Conservation (phyloP, 2,797 vertebrate species). For the Pangasius macronema region DNA sequence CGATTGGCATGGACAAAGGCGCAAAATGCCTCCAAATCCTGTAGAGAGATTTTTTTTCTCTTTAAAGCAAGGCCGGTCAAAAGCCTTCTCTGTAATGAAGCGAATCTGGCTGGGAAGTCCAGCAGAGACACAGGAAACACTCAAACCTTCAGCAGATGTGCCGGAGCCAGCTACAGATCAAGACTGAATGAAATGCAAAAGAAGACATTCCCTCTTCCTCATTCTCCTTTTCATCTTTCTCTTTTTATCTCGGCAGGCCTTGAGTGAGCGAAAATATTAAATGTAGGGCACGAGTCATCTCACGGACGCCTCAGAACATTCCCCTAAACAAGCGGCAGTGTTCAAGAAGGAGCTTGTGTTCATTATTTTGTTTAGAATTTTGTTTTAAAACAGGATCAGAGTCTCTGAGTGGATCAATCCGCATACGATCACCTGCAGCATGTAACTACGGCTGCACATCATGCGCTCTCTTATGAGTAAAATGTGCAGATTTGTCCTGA, state of each 20-base stretch:
- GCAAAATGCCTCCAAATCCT: conserved; percentile 11
- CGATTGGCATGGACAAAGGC: background rate
- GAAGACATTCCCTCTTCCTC: conserved; percentile 19
- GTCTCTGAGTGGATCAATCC: conserved; percentile 8
- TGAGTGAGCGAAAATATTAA: conserved; percentile 13
- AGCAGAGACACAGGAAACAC: conserved; percentile 29
- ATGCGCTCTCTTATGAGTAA: background rate
- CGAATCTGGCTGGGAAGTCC: conserved; percentile 23
- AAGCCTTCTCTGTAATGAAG: conserved; percentile 36
- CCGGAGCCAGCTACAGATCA: conserved; percentile 25
- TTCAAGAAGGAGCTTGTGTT: conserved; percentile 24
- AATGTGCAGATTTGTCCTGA: background rate
- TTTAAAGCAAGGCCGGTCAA: conserved; percentile 15
- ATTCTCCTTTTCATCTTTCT: background rate
- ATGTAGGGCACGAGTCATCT: background rate
- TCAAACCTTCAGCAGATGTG: conserved; percentile 52
- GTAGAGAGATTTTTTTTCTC: background rate
- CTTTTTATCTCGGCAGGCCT: conserved; percentile 2
- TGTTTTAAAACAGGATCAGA: conserved; percentile 31
- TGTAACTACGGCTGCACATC: conserved; percentile 4
- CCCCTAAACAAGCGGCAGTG: conserved; percentile 29
- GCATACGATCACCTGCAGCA: conserved; percentile 22
- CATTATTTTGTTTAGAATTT: conserved; percentile 19
- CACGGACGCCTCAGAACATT: conserved; percentile 22
- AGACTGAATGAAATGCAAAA: conserved; percentile 22